Conservation (phyloP, 2,888 invertebrate genomes). For the Xestobium rufovillosum region DNA sequence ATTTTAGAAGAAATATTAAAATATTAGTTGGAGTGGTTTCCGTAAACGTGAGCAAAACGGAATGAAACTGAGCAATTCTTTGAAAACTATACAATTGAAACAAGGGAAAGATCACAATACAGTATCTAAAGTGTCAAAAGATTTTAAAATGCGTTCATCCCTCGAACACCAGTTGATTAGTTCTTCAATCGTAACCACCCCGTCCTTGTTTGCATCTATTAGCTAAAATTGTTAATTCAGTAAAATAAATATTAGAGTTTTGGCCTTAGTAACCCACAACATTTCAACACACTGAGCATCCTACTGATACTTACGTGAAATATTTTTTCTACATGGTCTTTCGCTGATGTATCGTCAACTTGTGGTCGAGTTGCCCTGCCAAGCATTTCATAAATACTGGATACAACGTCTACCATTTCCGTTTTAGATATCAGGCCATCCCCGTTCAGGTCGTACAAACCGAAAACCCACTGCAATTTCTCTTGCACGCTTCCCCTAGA, state of each 20-base stretch:
- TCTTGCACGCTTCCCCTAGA: constrained; percentile 78
- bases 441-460: constrained; percentile 78
- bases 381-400: constrained; percentile 80
- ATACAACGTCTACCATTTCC: constrained; percentile 78
- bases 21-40: too few species aligned
- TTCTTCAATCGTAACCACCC: constrained; percentile 74
- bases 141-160: constrained; percentile 61
- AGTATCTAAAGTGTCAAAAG: constrained; percentile 65
- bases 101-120: constrained; percentile 55
- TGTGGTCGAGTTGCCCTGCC: constrained; percentile 70
- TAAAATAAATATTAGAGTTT: constrained; percentile 8
- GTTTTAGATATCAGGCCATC: constrained; percentile 78
- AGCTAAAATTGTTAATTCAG: constrained; percentile 47
- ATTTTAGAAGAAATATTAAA: too few species aligned
- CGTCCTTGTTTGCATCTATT: constrained; percentile 74
- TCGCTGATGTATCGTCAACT: constrained; percentile 63
- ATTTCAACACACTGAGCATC: neutral
- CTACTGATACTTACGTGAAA: constrained; percentile 60
- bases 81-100: constrained; percentile 1
- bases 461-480: constrained; percentile 83
- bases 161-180: constrained; percentile 70
- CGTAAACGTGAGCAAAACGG: constrained; percentile 1
- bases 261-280: constrained; percentile 6
- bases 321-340: constrained; percentile 78
- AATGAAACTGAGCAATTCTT: too few species aligned